Percentiles rank a stretch among this genome's conserved stretches.
phyloP scores from a whole-genome alignment of 2,797 vertebrate species.

The Tinamus major region DNA sequence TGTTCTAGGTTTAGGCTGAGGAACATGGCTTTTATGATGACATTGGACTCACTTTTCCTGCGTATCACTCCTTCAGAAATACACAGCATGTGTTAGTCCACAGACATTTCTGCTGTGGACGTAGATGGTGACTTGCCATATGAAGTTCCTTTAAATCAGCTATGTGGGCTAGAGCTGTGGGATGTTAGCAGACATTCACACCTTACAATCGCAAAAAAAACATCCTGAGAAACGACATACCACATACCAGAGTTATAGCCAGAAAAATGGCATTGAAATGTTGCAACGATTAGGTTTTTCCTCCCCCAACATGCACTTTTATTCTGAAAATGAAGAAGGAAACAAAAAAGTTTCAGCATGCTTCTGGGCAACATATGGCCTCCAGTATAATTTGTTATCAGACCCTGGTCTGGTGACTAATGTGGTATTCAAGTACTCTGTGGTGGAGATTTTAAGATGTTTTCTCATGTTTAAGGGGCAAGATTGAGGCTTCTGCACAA shows the following conservation, averaged over 20 bases:
- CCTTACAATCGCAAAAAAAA: neutral
- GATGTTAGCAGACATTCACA: slow-evolving; percentile 12
- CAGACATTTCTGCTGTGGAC: neutral
- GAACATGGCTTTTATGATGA: neutral
- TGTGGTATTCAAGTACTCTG: neutral
- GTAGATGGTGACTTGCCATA: neutral
- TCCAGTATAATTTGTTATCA: neutral
- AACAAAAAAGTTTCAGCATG: neutral
- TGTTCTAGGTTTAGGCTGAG: neutral
- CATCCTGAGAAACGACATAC: slow-evolving; percentile 8
- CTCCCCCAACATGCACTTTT: neutral
- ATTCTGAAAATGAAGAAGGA: neutral
- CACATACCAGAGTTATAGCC: neutral
- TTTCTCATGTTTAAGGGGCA: neutral
- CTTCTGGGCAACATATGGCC: neutral
- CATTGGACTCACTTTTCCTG: slow-evolving; percentile 8
- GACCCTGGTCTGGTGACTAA: neutral
- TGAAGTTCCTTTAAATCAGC: slow-evolving; percentile 9
- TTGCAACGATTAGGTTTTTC: neutral
- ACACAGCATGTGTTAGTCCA: neutral
- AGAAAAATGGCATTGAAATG: neutral
- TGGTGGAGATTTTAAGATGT: neutral
- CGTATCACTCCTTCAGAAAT: neutral
- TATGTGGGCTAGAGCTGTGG: neutral
- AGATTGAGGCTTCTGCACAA: neutral